Base-by-base conservation (phyloP, 2,797 vertebrate species). In the Enteromius trimaculatus region DNA sequence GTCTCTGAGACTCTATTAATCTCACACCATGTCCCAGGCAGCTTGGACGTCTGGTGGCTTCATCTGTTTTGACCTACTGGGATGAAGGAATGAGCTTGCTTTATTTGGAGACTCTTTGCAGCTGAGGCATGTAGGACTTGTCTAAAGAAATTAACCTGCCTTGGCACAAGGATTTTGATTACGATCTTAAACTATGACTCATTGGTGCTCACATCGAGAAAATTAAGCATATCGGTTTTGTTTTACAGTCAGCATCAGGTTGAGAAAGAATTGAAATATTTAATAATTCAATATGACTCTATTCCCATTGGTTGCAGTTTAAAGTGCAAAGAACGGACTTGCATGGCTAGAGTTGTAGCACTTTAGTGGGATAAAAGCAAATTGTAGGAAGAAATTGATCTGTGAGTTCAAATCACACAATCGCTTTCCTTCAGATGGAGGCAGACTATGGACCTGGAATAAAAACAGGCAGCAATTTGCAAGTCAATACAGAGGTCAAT, bases 71-170 rank as follows among this genome's bases (percentile, higher is more conserved):
- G 55, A 87, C 89, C 88, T 84, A 49, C 85, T 76, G 86, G 86
- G 81, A 91, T 89, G 88, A 84, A 88, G 89, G 90, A 90, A 92
- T 92, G 91, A 92, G 77, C 72, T 71, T 85, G 66, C n/a, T 83
- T 81, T 91, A 88, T 92, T 90, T 90, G 84, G 82, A 86, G 82
- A 90, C 83, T 87, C 58, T 34, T 31, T 78, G 76, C 62, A n/a
- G 62, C 65, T 83, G 79, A 88, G 80, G 75, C 78, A 26, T 77
- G 70, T 76, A 19, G 31, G 8, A 69, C 71, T 51, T 21, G 14
- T 65, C 37, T 81, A 49, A 83, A 80, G 39, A 4, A 53, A 51
- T 83, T 47, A 21, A 13, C 39, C 64, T 62, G 65, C 51, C 10
- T 68, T 68, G n/a, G 49, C 37, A 65, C 39, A 76, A 58, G 31